Evolutionary conservation across 2,113 vertebrate genomes (phyloP).

Genomic region (Pteronura brasiliensis): DNA sequence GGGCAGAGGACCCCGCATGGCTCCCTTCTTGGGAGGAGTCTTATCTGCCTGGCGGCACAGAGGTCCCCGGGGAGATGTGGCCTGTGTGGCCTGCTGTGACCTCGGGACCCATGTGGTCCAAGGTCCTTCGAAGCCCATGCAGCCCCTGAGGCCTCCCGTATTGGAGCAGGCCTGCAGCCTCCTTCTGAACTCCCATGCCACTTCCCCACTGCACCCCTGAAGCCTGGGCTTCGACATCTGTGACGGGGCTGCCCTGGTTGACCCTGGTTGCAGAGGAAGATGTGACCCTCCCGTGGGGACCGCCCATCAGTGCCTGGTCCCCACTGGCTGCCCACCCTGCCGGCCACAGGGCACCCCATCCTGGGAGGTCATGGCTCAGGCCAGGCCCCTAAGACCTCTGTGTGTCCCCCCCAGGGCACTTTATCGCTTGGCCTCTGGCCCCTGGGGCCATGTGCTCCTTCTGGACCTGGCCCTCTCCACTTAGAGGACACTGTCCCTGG

Average conservation of each 20-base stretch:
- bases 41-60: neutral
- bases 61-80: neutral
- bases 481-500: accelerated
- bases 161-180: neutral
- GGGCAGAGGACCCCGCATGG: accelerated
- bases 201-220: accelerated
- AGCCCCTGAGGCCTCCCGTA: accelerated
- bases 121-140: accelerated
- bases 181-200: neutral
- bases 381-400: neutral
- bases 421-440: neutral
- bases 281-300: accelerated
- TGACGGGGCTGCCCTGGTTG: neutral
- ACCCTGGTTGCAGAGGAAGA: neutral
- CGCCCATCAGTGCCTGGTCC: neutral
- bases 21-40: too few species aligned
- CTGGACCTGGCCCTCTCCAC: neutral
- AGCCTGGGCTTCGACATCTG: too few species aligned
- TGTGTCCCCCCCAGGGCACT: too few species aligned
- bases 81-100: neutral
- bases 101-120: neutral
- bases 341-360: slow-evolving; percentile 74
- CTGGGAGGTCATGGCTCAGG: too few species aligned
- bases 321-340: slow-evolving; percentile 45
- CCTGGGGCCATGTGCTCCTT: accelerated